Conservation (phyloP, 2,797 vertebrate species). For the Macroramphosus scolopax region DNA sequence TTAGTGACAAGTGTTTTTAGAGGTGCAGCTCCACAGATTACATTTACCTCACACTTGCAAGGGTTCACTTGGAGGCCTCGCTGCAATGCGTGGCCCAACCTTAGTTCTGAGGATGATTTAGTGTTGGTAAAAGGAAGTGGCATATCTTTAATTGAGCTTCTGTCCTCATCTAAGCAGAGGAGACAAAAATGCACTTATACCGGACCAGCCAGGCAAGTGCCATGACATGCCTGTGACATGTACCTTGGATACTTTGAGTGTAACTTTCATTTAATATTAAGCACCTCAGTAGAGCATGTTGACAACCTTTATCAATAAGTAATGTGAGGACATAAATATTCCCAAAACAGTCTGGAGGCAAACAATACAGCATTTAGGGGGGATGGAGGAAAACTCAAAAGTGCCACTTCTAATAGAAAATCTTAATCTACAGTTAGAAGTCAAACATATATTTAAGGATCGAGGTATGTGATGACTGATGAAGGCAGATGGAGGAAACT, state of each 20-base stretch:
- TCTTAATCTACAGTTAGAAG: too few relatives aligned
- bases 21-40: too few relatives aligned
- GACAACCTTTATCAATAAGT: constrained; percentile 63
- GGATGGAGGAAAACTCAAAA: not conserved
- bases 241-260: constrained; percentile 53
- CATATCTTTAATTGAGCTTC: constrained; percentile 51
- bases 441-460: too few relatives aligned
- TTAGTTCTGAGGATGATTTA: constrained; percentile 13
- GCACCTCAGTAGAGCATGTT: constrained; percentile 48
- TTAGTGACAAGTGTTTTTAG: too few relatives aligned
- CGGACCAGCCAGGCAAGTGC: constrained; percentile 13
- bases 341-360: constrained; percentile 44
- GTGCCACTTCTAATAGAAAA: too few relatives aligned
- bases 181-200: constrained; percentile 37
- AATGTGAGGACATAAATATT: constrained; percentile 54
- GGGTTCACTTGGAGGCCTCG: too few relatives aligned
- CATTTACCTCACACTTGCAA: too few relatives aligned
- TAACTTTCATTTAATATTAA: constrained; percentile 75
- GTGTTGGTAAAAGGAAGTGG: constrained; percentile 23
- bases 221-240: constrained; percentile 55
- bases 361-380: constrained; percentile 21
- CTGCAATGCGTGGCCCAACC: too few relatives aligned
- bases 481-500: too few relatives aligned
- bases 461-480: too few relatives aligned
- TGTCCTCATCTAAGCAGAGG: constrained; percentile 24